Evolutionary conservation across 2,888 invertebrate genomes (phyloP), one percentile per base, ranked within the genome.

Genomic region (Drosophila putrida): DNA sequence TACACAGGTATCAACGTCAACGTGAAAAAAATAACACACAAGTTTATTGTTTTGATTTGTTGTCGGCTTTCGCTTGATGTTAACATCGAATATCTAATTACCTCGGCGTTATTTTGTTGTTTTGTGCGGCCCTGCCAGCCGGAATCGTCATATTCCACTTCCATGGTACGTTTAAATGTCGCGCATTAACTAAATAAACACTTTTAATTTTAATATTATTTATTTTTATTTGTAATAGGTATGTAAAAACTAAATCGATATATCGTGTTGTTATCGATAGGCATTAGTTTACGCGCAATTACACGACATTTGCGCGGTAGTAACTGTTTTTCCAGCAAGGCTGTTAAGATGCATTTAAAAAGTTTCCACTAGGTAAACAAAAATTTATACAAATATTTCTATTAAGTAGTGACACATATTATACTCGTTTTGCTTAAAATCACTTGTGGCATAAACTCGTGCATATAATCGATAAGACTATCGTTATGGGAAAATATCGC

Each of bases 141-240:
- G 31, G 91, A 90, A 67, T 92, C 92, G 5, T 92, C 92, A 41
- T 89, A 92, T 73, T 92, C 92, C 38, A 91, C 90, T 69, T 92
- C 92, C 92, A 92, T 92, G 47, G 38, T 33, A 9, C 39, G 49
- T 35, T 25, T 39, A 38, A 54, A 55, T 39, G 51, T 60, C 5
- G 39, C 27, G 28, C 46, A 44, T 50, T 15, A 6, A 51, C 39
- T 4, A 46, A 53, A 20, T 41, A 31, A 53, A 25, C 41, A 44
- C 47, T 59, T 43, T 60, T 33, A 38, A 11, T 36, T 9, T 33
- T 35, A 63, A 62, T 55, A 57, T 53, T 61, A 71, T 63, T 62
- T 60, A 47, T 54, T 60, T 51, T 53, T 66, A 46, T 76, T 71
- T 54, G 27, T 55, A 53, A 49, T 27, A 50, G 46, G 36, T 35